phyloP scores from a whole-genome alignment of 2,888 invertebrate genomes.

The Acanthopleura granulata region DNA sequence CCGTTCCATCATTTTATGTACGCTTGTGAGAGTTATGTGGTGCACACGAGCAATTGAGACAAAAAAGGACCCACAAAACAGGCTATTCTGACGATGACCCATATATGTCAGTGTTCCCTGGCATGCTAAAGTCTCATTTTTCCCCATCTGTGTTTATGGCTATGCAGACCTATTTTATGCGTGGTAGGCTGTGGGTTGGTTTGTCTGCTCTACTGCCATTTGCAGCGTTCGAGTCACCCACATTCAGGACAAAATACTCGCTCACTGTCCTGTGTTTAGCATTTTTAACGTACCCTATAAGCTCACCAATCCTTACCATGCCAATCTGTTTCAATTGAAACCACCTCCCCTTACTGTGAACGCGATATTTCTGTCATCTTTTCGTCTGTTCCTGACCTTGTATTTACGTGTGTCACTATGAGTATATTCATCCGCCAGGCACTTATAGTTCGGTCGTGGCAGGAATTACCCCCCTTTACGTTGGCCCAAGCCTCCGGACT shows the following conservation, averaged over 20 bases:
- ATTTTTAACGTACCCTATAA: background rate
- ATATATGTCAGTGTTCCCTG: no score
- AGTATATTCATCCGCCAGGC: slow-evolving; percentile 12
- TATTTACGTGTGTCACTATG: slow-evolving; percentile 2
- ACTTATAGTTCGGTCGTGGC: slow-evolving; percentile 6
- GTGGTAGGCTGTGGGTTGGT: background rate
- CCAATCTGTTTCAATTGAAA: slow-evolving; percentile 7
- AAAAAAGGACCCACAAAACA: no score
- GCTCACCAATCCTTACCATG: slow-evolving; percentile 9
- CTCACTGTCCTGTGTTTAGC: no score
- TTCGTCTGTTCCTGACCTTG: slow-evolving; percentile 13
- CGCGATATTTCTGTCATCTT: slow-evolving; percentile 17
- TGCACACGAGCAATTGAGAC: no score
- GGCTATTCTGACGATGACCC: no score
- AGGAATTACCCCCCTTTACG: background rate
- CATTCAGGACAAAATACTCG: background rate
- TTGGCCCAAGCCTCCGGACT: no score
- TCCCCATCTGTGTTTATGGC: background rate
- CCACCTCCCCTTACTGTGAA: background rate
- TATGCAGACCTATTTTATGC: slow-evolving; percentile 10
- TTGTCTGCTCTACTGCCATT: background rate
- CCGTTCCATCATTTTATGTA: no score
- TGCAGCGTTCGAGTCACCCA: background rate
- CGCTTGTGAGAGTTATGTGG: no score
- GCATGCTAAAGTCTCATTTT: no score